These are phyloP conservation scores for Suncus etruscus DNA, from an alignment of 2,113 vertebrate species.

Conservation along the genomic window DNA sequence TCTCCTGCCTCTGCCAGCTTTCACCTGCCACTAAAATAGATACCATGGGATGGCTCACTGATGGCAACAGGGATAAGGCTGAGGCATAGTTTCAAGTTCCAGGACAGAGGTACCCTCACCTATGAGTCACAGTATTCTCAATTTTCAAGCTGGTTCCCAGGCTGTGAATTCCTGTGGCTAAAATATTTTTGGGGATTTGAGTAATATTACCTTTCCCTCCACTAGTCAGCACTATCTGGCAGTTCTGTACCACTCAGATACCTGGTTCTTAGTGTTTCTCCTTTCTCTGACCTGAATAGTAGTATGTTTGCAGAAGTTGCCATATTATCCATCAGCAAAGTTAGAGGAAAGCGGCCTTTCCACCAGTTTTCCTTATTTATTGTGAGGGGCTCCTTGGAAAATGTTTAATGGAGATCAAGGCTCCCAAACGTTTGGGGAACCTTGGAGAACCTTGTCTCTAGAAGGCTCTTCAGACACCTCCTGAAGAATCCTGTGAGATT, in stretches of 20 bases:
- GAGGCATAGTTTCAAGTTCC: neutral
- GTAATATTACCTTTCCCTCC: neutral
- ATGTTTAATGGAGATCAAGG: slow-evolving; percentile 1
- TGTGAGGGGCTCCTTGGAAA: neutral
- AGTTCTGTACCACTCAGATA: neutral
- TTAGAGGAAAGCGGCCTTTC: neutral
- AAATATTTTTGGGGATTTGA: neutral
- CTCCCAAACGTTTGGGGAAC: neutral
- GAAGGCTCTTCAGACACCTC: neutral
- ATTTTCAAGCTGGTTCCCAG: neutral
- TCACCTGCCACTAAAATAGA: neutral
- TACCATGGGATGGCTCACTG: neutral
- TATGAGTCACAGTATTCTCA: neutral
- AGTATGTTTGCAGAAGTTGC: neutral
- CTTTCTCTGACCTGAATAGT: neutral
- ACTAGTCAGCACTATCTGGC: neutral
- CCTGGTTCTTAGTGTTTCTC: neutral
- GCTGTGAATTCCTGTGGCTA: neutral
- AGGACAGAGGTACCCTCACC: neutral
- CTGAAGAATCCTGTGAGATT: neutral
- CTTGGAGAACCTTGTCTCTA: neutral
- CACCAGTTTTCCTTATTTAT: neutral
- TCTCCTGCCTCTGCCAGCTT: neutral
- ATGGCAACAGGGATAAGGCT: neutral
- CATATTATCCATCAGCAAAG: too few species aligned